These are phyloP conservation scores for Aphelenchoides besseyi DNA, from an alignment of 1,140 invertebrate genomes.

Conservation along the genomic window DNA sequence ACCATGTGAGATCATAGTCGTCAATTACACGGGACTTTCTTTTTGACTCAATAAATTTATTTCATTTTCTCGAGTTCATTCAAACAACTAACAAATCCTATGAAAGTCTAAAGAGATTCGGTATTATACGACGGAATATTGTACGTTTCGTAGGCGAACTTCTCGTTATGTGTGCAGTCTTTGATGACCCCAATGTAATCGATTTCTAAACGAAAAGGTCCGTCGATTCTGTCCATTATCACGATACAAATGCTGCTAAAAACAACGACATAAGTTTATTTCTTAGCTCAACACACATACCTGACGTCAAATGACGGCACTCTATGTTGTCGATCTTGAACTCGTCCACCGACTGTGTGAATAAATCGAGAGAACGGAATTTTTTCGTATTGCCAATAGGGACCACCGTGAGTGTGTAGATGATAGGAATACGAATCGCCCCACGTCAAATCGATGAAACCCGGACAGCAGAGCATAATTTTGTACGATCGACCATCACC, in stretches of 20 bases:
- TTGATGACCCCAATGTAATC: slow-evolving; percentile 58
- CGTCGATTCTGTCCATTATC: slow-evolving; percentile 59
- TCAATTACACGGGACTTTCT: slow-evolving; percentile 2
- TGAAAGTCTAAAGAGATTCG: slow-evolving; percentile 33
- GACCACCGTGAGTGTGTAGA: slow-evolving; percentile 60
- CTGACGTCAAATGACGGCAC: slow-evolving; percentile 33
- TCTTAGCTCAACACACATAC: slow-evolving; percentile 13
- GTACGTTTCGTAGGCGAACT: slow-evolving; percentile 59
- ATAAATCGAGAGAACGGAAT: slow-evolving; percentile 61
- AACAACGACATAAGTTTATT: slow-evolving; percentile 11
- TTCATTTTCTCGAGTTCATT: slow-evolving; percentile 20
- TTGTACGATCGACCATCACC: slow-evolving; percentile 60
- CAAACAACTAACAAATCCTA: slow-evolving; percentile 4
- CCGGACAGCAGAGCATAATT: slow-evolving; percentile 55
- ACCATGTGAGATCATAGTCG: neutral
- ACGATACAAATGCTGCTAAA: slow-evolving; percentile 55
- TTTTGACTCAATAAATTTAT: slow-evolving; percentile 19
- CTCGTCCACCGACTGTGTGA: slow-evolving; percentile 51
- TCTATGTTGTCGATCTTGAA: slow-evolving; percentile 54
- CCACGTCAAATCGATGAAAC: slow-evolving; percentile 58
- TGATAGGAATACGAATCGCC: slow-evolving; percentile 55
- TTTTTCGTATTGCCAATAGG: slow-evolving; percentile 61
- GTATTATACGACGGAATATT: slow-evolving; percentile 46
- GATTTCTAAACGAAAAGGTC: slow-evolving; percentile 54
- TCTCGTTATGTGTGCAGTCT: slow-evolving; percentile 51